Evolutionary conservation across 2,113 vertebrate species (phyloP).

Genomic region (Crotalus tigris): DNA sequence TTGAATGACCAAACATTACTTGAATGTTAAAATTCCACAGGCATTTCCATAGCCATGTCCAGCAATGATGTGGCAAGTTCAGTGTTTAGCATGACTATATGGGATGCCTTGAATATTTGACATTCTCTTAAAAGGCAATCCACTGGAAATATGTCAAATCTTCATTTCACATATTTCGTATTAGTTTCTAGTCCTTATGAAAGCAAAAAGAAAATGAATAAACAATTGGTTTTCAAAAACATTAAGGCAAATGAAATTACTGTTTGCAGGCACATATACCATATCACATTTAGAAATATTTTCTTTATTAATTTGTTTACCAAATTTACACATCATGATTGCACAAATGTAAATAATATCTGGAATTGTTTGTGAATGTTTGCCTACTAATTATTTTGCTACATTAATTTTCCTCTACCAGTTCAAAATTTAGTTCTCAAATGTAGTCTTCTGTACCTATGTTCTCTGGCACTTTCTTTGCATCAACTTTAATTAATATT

Average conservation of each 20-base stretch:
- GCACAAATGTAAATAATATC: neutral
- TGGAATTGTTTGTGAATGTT: neutral
- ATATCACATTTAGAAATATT: neutral
- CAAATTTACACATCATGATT: neutral
- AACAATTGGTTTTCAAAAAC: neutral
- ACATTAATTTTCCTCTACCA: neutral
- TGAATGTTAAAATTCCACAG: constrained; percentile 29
- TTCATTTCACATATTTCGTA: neutral
- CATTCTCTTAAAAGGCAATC: neutral
- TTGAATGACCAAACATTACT: constrained; percentile 41
- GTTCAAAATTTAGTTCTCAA: neutral
- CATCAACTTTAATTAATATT: neutral
- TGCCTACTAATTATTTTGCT: neutral
- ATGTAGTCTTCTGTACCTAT: neutral
- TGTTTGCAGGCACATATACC: neutral
- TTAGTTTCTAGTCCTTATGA: neutral
- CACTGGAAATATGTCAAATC: neutral
- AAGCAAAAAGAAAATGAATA: neutral
- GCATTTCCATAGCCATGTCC: neutral
- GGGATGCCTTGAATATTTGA: neutral
- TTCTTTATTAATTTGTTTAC: neutral
- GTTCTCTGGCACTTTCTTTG: neutral
- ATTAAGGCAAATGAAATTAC: neutral
- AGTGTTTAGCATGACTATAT: neutral
- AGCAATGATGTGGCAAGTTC: neutral